A percentile compares a stretch with the other conserved stretches of the same genome.
These are phyloP conservation scores for Eurytoma adleriae DNA, from an alignment of 2,888 invertebrate species.

Conservation along the genomic window DNA sequence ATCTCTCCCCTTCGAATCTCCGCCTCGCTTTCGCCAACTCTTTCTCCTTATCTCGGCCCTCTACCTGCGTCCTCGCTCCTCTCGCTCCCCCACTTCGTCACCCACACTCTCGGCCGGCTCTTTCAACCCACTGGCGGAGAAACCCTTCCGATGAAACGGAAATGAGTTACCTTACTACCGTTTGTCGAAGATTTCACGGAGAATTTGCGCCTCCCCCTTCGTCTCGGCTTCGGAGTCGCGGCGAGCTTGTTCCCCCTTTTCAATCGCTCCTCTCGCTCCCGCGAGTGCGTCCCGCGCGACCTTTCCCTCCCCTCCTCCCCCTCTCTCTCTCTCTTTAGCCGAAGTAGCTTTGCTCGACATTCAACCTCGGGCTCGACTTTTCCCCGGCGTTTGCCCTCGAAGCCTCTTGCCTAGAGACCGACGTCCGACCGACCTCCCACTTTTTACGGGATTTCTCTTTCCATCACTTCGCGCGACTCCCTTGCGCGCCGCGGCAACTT, in stretches of 20 bases:
- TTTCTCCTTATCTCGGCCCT: constrained; percentile 46
- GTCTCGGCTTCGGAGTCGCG: not conserved
- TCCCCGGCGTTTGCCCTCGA: constrained; percentile 16
- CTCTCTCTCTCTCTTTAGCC: constrained; percentile 16
- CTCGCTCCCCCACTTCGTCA: not conserved
- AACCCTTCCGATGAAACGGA: constrained; percentile 66
- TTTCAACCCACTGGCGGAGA: not conserved
- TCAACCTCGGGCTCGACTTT: constrained; percentile 35
- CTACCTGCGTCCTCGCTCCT: constrained; percentile 7
- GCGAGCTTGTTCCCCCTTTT: too few species aligned
- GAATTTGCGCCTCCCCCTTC: constrained; percentile 63
- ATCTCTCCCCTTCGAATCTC: not conserved
- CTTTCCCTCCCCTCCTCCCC: constrained; percentile 15
- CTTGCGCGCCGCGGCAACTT: constrained; percentile 18
- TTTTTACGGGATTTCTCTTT: not conserved
- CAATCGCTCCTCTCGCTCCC: not conserved
- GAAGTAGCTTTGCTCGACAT: constrained; percentile 28
- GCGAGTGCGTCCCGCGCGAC: not conserved
- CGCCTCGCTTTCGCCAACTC: not conserved
- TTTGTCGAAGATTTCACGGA: constrained; percentile 70
- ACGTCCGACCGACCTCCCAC: constrained; percentile 15
- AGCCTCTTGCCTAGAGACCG: not conserved
- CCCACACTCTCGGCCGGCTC: not conserved
- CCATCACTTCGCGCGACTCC: not conserved
- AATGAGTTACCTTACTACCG: constrained; percentile 70